Evolutionary conservation across 2,797 vertebrate species (phyloP).

Genomic region (Propithecus perrieri): DNA sequence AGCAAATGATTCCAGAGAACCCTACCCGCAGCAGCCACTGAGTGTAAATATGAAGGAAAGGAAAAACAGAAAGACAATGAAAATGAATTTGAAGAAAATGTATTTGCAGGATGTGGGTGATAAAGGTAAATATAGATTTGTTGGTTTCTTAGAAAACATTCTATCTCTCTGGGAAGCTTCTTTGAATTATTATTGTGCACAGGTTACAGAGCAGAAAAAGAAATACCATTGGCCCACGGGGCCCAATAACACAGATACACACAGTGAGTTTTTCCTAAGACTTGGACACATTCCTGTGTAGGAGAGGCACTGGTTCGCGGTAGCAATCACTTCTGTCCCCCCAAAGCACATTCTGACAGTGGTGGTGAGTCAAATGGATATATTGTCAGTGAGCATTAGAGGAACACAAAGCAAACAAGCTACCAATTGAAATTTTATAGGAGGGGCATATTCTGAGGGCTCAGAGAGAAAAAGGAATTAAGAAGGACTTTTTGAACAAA

Average conservation of each 20-base stretch:
- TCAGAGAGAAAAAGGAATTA: neutral
- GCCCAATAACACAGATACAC: neutral
- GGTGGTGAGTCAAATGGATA: neutral
- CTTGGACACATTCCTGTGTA: accelerated
- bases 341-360: neutral
- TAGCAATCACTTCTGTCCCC: neutral
- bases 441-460: neutral
- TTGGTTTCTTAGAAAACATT: neutral
- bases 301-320: neutral
- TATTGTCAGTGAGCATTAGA: neutral
- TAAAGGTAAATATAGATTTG: neutral
- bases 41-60: neutral
- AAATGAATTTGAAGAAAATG: neutral
- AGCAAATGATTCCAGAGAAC: neutral
- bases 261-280: neutral
- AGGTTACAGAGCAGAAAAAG: neutral
- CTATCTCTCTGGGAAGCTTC: neutral
- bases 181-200: neutral
- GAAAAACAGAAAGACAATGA: neutral
- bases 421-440: neutral
- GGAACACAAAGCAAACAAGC: neutral
- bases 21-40: neutral
- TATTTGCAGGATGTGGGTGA: neutral
- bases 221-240: neutral
- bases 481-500: neutral